Base-by-base conservation (phyloP, 2,888 invertebrate species). In the Coleophora flavipennella region DNA sequence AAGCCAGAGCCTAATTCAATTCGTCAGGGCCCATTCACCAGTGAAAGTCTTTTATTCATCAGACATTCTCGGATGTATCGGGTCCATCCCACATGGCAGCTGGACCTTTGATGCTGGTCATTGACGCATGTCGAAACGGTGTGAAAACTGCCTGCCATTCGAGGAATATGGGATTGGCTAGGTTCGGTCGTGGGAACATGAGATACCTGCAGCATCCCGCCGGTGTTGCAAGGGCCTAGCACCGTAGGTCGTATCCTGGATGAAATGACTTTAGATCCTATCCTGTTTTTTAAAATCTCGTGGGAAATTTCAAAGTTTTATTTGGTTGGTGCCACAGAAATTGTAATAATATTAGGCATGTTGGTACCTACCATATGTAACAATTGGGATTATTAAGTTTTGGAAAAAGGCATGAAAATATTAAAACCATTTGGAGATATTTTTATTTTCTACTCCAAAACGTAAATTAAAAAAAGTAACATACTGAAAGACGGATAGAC, bases 151-250 rank as follows among this genome's bases (percentile, higher is more conserved):
- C 62, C 46, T 42, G 44, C 50, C 49, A 59, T 56, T 58, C 55
- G 57, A 46, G 60, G 52, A 48, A 42, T 45, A 44, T 70, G 72
- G 79, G 71, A 61, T 67, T 60, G 80, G 77, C 67, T 62, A 65
- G 72, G 68, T 62, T 66, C 49, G 71, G 71, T 59, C 73, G 71
- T 79, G 78, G 76, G 78, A 76, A 77, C 61, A 50, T 38, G 39
- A 37, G 13, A 47, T 43, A 38, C 36, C 28, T 6, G 6, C 20
- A 20, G 20, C 20, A 20, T 20, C 26, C 43, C 39, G 45, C 43
- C 44, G n/a, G n/a, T n/a, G n/a, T n/a, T n/a, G n/a, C 42, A 42
- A 35, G 29, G 32, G 32, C 35, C 39, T 51, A 44, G 54, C 53
- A 47, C 48, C 28, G 13, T 9, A 12, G 13, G 10, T 8, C 28